A percentile compares a stretch with the other conserved stretches of the same genome.
phyloP scores from a whole-genome alignment of 2,797 vertebrate species.

The Crenichthys baileyi region DNA sequence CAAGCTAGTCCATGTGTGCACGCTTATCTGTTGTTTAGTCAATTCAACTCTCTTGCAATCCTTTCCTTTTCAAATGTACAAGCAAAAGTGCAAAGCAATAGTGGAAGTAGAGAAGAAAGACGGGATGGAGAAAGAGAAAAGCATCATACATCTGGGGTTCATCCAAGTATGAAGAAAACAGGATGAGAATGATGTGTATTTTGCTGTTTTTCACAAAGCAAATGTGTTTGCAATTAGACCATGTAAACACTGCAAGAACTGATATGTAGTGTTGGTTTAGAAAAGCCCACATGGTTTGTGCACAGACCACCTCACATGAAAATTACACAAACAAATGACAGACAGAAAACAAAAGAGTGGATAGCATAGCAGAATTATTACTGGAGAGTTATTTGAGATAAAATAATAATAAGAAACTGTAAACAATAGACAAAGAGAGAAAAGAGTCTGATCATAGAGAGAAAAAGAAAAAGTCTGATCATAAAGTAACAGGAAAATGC shows the following conservation, averaged over 20 bases:
- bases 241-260: constrained; percentile 56
- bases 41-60: background rate
- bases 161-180: constrained; percentile 33
- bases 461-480: background rate
- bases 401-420: background rate
- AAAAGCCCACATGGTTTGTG: constrained; percentile 41
- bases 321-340: constrained; percentile 43
- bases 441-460: too few species aligned
- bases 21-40: constrained; percentile 14
- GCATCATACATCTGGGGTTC: constrained; percentile 8
- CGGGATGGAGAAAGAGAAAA: constrained; percentile 20
- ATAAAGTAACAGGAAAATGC: constrained; percentile 8
- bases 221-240: constrained; percentile 63
- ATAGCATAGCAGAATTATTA: constrained; percentile 16
- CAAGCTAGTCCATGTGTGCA: constrained; percentile 1
- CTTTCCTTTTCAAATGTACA: constrained; percentile 10
- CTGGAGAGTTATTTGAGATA: constrained; percentile 6
- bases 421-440: background rate
- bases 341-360: constrained; percentile 1
- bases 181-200: constrained; percentile 47
- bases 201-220: constrained; percentile 58
- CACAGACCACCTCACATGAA: constrained; percentile 53
- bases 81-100: constrained; percentile 24
- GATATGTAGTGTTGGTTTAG: constrained; percentile 41
- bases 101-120: background rate